phyloP scores from a whole-genome alignment of 2,888 invertebrate genomes.

The Keiferia lycopersicella region DNA sequence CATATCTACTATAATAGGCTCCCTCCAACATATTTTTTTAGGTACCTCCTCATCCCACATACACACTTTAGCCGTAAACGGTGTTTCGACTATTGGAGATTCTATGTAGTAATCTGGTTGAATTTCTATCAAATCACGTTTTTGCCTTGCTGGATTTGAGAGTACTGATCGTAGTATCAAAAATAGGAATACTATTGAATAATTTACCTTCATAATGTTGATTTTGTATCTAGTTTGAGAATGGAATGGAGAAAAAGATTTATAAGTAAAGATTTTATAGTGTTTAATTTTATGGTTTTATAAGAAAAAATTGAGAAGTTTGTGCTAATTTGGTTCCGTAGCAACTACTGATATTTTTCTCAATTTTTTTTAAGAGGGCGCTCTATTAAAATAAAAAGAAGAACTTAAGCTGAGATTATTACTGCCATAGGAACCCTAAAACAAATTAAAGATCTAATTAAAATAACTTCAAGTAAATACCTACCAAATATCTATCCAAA shows the following conservation, averaged over 20 bases:
- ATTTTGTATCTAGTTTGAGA: not conserved
- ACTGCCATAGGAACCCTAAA: too few species aligned
- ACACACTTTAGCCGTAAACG: not conserved
- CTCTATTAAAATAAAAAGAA: too few species aligned
- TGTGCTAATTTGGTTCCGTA: not conserved
- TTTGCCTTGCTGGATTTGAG: not conserved
- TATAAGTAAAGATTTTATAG: not conserved
- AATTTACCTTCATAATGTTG: not conserved
- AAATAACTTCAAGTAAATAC: too few species aligned
- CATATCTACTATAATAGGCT: not conserved
- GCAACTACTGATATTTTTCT: too few species aligned
- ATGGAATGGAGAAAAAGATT: not conserved
- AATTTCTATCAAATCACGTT: not conserved
- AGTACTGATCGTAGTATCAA: not conserved
- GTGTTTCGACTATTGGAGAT: not conserved
- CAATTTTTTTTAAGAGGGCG: too few species aligned
- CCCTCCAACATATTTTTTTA: conserved; percentile 4
- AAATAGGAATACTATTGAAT: not conserved
- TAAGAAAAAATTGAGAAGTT: too few species aligned
- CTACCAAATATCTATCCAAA: too few species aligned
- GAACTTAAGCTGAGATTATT: too few species aligned
- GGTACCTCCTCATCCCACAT: conserved; percentile 15
- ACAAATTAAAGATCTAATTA: too few species aligned
- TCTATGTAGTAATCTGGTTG: conserved; percentile 1
- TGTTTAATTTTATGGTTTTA: not conserved